Evolutionary conservation across 2,113 vertebrate genomes (phyloP).

Genomic region (Pavo muticus): DNA sequence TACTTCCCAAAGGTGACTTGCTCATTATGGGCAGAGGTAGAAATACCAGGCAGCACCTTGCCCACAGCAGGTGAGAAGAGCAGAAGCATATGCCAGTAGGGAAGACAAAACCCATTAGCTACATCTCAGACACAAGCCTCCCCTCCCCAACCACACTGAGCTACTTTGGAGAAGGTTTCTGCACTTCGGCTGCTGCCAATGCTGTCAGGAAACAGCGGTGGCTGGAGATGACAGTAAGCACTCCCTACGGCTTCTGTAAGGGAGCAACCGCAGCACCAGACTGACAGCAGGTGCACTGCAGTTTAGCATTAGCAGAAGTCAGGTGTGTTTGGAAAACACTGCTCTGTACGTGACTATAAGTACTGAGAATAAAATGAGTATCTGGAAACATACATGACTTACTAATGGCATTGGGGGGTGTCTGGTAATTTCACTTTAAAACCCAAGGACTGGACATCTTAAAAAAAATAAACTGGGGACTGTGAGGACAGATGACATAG

Average conservation of each 20-base stretch:
- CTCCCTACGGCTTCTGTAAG: neutral
- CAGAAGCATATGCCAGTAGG: neutral
- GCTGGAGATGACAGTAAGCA: neutral
- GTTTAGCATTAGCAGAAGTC: neutral
- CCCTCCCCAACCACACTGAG: neutral
- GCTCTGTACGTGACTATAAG: fast-evolving
- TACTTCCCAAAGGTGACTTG: neutral
- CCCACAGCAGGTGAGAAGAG: neutral
- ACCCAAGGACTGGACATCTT: neutral
- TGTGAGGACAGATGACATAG: neutral
- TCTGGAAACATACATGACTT: neutral
- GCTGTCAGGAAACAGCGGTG: fast-evolving
- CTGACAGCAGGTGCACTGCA: neutral
- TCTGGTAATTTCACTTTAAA: neutral
- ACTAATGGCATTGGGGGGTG: neutral
- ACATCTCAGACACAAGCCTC: neutral
- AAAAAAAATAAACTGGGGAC: neutral
- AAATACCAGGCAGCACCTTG: neutral
- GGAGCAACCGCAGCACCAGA: neutral
- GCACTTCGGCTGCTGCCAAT: neutral
- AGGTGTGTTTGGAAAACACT: fast-evolving
- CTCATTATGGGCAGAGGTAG: neutral
- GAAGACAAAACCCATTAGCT: neutral
- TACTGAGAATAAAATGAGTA: neutral
- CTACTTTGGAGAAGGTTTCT: neutral